phyloP scores from a whole-genome alignment of 2,888 invertebrate genomes.

The Drosophila mulleri region DNA sequence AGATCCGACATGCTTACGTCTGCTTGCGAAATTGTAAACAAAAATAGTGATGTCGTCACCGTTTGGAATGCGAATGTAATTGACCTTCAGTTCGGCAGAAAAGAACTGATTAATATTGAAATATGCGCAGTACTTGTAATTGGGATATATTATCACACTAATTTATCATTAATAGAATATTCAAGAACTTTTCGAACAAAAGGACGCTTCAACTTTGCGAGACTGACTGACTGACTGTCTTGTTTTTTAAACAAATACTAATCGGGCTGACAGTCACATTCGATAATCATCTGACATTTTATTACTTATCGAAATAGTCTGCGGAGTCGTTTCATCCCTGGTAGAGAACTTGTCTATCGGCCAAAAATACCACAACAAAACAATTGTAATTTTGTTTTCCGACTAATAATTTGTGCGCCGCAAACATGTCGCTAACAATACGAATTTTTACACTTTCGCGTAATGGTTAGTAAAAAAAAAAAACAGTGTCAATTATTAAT shows the following conservation, averaged over 20 bases:
- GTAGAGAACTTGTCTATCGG: conserved; percentile 28
- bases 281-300: neutral
- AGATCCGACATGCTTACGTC: conserved; percentile 62
- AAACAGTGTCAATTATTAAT: neutral
- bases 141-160: neutral
- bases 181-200: neutral
- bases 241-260: conserved; percentile 22
- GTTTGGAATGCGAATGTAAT: conserved; percentile 15
- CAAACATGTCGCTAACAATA: conserved; percentile 76
- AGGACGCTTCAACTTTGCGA: neutral
- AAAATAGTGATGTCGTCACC: conserved; percentile 66
- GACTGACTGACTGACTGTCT: neutral
- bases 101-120: neutral
- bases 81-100: conserved; percentile 12
- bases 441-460: conserved; percentile 79
- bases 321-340: conserved; percentile 2
- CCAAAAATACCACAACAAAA: conserved; percentile 53
- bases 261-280: neutral
- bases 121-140: no score
- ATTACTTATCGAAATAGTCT: conserved; percentile 1
- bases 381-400: conserved; percentile 40
- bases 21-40: conserved; percentile 49
- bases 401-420: conserved; percentile 45
- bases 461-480: conserved; percentile 76
- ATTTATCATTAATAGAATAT: neutral